Evolutionary conservation across 2,113 vertebrate species (phyloP).

Genomic region (Peromyscus californicus): DNA sequence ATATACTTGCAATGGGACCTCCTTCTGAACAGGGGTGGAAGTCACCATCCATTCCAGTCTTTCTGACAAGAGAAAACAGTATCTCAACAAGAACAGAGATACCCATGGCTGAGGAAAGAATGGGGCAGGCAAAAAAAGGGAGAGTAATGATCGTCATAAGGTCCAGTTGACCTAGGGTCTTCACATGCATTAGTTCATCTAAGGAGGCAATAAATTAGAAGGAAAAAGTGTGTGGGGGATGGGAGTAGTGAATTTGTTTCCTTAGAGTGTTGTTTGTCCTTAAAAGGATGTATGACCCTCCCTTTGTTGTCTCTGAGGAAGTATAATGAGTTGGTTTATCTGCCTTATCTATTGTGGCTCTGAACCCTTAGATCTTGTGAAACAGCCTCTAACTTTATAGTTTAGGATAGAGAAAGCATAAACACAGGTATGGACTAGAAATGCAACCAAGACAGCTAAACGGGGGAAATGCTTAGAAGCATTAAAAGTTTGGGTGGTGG

Average conservation of each 20-base stretch:
- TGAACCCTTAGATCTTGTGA: neutral
- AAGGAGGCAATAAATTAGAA: neutral
- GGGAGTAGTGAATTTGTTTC: neutral
- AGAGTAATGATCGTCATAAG: neutral
- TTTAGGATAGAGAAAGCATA: neutral
- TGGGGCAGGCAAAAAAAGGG: neutral
- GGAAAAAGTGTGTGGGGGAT: neutral
- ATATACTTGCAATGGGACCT: neutral
- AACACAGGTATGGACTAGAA: neutral
- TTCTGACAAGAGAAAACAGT: neutral
- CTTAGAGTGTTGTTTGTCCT: slow-evolving; percentile 24
- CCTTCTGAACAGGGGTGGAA: neutral
- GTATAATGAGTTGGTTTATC: neutral
- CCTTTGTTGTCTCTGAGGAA: neutral
- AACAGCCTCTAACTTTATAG: neutral
- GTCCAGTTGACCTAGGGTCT: neutral
- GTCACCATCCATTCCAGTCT: neutral
- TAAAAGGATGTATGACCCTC: neutral
- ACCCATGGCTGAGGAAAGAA: neutral
- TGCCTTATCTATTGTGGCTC: neutral
- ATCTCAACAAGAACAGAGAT: slow-evolving; percentile 5
- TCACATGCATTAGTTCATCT: neutral
- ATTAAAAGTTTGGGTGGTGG: neutral
- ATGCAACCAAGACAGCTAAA: neutral
- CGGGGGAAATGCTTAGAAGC: neutral